Base-by-base conservation (phyloP, 2,113 vertebrate genomes). In the Heliornis fulica region DNA sequence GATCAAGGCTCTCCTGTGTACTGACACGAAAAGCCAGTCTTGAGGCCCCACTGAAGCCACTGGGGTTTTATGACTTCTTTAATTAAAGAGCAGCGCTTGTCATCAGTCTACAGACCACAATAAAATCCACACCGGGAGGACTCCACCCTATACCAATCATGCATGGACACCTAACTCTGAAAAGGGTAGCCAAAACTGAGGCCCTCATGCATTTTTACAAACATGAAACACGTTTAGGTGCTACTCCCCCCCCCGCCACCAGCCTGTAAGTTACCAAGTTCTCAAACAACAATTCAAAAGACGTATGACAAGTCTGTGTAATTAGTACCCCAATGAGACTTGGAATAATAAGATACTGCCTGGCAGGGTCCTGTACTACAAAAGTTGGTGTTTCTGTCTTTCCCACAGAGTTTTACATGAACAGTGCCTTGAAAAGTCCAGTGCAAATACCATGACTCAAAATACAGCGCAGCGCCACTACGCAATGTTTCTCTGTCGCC, bases 1-100 rank as follows among this genome's bases (percentile, higher is more conserved):
- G 7, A 1, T 1, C 29, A 64, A 71, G 36, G 40, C 51, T 65
- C n/a, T 69, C 71, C 46, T 2, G 1, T 10, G 34, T 46, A 43
- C 5, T 43, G 69, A 81, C 57, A 36, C 15, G 26, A 76, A 87
- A 80, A 93, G 50, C 15, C 15, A 78, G 65, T 88, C 69, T 20
- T 15, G 74, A 89, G 83, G 80, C 83, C 83, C 83, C 70, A 70
- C 72, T 78, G 83, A 78, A 82, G 61, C 72, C 88, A 76, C 28
- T 32, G 29, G 71, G 26, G 29, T 65, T 92, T 89, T 48, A 36
- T 4, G 61, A 87, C 53, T 90, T 82, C 76, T 90, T 71, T 94
- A 95, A 96, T 95, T 93, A 93, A 82, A 94, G 48, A 87, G 36
- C n/a, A 78, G 3, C 45, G 26, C 69, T 63, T 59, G 50, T 78